Percentiles rank a stretch among this genome's conserved stretches.
These are phyloP conservation scores for Lineus longissimus DNA, from an alignment of 1,140 invertebrate genomes.

Conservation along the genomic window DNA sequence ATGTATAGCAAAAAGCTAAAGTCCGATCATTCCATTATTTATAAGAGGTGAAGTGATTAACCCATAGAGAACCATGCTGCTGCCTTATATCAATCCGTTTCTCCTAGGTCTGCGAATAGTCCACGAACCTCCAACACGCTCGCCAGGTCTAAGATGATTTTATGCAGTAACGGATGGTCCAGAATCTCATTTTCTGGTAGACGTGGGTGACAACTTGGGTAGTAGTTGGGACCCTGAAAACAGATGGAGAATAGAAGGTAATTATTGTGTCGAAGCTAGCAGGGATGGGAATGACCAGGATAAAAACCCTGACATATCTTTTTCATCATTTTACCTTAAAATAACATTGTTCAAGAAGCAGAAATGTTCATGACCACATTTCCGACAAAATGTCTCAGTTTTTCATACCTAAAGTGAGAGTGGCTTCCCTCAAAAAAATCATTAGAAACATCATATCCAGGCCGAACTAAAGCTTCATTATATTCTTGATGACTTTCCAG, in stretches of 20 bases:
- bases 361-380: too few species aligned
- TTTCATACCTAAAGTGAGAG: too few species aligned
- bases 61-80: conserved; percentile 1
- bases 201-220: conserved; percentile 78
- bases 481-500: too few species aligned
- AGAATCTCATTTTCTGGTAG: conserved; percentile 85
- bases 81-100: conserved; percentile 26
- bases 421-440: too few species aligned
- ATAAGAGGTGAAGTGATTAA: not conserved
- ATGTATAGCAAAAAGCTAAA: too few species aligned
- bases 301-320: not conserved
- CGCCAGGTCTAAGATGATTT: conserved; percentile 78
- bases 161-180: conserved; percentile 76
- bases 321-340: not conserved
- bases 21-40: too few species aligned
- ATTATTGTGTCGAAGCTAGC: too few species aligned
- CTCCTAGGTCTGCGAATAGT: conserved; percentile 46
- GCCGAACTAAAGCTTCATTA: too few species aligned
- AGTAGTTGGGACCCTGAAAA: conserved; percentile 70
- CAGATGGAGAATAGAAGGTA: too few species aligned
- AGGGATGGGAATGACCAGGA: not conserved
- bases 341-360: not conserved
- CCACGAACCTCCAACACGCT: conserved; percentile 65
- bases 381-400: too few species aligned
- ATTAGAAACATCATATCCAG: too few species aligned